phyloP scores from a whole-genome alignment of 2,797 vertebrate genomes.

The Rhinatrema bivittatum region DNA sequence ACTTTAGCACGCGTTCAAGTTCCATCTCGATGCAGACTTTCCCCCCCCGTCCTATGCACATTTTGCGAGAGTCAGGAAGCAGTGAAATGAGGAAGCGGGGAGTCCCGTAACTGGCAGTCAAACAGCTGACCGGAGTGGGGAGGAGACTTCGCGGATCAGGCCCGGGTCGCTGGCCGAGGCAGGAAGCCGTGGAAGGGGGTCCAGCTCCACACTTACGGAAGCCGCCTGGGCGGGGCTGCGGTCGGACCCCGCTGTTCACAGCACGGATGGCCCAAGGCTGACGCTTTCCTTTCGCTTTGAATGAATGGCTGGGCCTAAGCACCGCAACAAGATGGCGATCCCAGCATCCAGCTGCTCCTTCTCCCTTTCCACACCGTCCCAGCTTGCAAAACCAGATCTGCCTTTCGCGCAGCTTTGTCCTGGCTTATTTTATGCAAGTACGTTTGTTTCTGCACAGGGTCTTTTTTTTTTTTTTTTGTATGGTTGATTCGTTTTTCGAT shows the following conservation, averaged over 20 bases:
- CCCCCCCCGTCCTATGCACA: background rate
- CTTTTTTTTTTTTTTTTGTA: no score
- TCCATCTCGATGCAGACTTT: no score
- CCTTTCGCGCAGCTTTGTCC: slow-evolving; percentile 2
- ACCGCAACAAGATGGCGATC: slow-evolving; percentile 98
- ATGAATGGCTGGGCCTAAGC: slow-evolving; percentile 84
- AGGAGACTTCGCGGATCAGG: no score
- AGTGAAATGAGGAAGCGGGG: slow-evolving; percentile 26
- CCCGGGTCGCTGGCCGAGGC: no score
- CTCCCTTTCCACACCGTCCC: slow-evolving; percentile 28
- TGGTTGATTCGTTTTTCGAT: background rate
- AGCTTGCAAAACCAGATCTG: slow-evolving; percentile 25
- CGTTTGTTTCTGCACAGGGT: background rate
- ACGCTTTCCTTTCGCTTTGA: slow-evolving; percentile 23
- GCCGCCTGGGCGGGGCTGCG: no score
- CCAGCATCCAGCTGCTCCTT: slow-evolving; percentile 51
- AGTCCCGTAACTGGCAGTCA: slow-evolving; percentile 4
- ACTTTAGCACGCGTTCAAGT: no score
- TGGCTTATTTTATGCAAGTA: slow-evolving; percentile 3
- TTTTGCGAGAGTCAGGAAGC: slow-evolving; percentile 25
- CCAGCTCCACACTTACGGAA: no score
- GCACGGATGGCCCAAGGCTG: no score
- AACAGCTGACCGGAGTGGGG: slow-evolving; percentile 12
- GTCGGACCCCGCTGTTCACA: no score
- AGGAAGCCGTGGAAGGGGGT: no score